Conservation (phyloP, 1,140 invertebrate species). For the Solen grandis region DNA sequence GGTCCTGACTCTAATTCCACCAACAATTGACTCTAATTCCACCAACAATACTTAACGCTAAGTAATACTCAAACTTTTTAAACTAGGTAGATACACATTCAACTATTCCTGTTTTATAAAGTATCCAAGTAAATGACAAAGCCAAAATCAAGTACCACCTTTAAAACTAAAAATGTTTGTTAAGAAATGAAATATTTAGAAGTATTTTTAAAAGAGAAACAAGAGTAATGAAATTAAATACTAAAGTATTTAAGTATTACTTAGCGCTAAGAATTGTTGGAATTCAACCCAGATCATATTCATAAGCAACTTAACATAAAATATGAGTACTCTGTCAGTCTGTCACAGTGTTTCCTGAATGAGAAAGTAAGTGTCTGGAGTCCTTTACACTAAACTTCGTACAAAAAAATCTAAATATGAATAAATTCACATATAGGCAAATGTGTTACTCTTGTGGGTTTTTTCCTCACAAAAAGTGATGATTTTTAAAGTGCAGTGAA, state of each 20-base stretch:
- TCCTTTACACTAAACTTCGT: neutral
- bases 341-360: neutral
- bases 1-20: neutral
- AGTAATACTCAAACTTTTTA: neutral
- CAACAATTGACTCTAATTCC: neutral
- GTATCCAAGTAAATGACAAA: too few species aligned
- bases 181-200: too few species aligned
- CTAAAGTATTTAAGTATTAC: neutral
- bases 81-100: too few species aligned
- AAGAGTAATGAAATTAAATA: neutral
- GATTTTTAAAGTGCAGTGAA: too few species aligned
- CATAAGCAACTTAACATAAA: neutral
- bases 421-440: neutral
- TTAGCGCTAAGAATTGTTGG: neutral
- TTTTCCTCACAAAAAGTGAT: neutral
- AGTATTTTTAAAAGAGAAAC: too few species aligned
- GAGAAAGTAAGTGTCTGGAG: neutral
- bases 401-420: neutral
- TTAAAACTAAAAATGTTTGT: too few species aligned
- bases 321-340: neutral
- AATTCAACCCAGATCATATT: neutral
- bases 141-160: too few species aligned
- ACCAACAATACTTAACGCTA: neutral
- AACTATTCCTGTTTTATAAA: too few species aligned
- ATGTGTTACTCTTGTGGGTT: neutral